Base-by-base conservation (phyloP, 2,888 invertebrate genomes). In the Rhagium mordax region DNA sequence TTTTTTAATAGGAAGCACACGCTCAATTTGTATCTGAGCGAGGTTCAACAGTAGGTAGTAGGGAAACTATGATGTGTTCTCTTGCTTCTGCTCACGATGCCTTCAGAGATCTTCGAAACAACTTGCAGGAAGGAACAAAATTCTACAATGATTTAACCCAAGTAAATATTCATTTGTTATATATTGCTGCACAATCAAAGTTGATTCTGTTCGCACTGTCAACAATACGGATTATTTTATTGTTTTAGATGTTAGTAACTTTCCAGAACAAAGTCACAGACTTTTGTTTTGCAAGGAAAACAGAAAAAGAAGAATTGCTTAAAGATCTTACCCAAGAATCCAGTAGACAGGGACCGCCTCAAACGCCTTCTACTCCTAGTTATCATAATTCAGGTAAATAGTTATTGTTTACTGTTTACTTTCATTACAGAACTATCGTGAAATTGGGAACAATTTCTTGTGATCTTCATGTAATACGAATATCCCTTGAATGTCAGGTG, bases 221-320 rank as follows among this genome's bases (percentile, higher is more conserved):
- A 29, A 33, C 10, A 41, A 6, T 4, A 15, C 49, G 6, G 13
- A 61, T 67, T 70, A 13, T 29, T 41, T 59, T 41, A 60, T 62
- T 60, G n/a, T 79, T 81, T 65, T 91, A 98, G 91, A 89, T 99
- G 83, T 90, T 99, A 86, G 93, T 99, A 16, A 94, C 94, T 70
- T 97, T 98, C 89, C 99, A 99, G 91, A 98, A 96, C 89, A 99
- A 99, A 89, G 96, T 99, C 74, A 94, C 95, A 6, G 99, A 99
- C 90, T 99, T 96, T 89, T 98, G 98, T 88, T 99, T 99, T 89
- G 99, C 99, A 48, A 94, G 99, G 33, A 97, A 97, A 90, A 99
- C 99, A 0, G 99, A 99, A 88, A 99, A 99, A 88, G 99, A 99
- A 83, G 99, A 99, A 87, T 89, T 99, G 80, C 89, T 99, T 87